Evolutionary conservation across 2,888 invertebrate species (phyloP).

Genomic region (Tuta absoluta): DNA sequence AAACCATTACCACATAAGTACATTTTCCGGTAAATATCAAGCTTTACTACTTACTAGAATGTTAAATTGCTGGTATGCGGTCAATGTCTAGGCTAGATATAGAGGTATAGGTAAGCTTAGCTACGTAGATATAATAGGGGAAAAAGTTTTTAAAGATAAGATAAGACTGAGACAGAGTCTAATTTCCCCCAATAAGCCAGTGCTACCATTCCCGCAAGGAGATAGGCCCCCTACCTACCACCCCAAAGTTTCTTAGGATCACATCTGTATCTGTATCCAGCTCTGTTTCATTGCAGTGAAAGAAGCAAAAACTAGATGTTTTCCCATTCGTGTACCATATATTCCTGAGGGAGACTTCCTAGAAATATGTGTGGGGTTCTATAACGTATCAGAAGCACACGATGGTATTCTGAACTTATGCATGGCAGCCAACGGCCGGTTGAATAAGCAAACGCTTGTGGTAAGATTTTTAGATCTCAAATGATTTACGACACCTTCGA

Average conservation of each 20-base stretch:
- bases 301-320: background rate
- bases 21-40: background rate
- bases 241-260: background rate
- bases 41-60: background rate
- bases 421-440: background rate
- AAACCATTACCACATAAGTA: background rate
- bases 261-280: background rate
- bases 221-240: background rate
- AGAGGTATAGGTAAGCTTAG: too few relatives aligned
- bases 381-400: background rate
- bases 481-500: too few relatives aligned
- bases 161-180: too few relatives aligned
- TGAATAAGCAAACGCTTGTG: background rate
- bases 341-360: background rate
- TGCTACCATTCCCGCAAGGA: too few relatives aligned
- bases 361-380: conserved; percentile 5
- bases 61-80: background rate
- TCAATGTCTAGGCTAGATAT: too few relatives aligned
- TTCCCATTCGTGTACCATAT: background rate
- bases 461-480: background rate
- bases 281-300: background rate
- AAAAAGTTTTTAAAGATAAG: too few relatives aligned
- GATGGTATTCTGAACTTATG: background rate
- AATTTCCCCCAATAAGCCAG: too few relatives aligned
- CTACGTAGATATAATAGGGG: too few relatives aligned